Conservation (phyloP, 2,888 invertebrate species). For the Limnephilus rhombicus region DNA sequence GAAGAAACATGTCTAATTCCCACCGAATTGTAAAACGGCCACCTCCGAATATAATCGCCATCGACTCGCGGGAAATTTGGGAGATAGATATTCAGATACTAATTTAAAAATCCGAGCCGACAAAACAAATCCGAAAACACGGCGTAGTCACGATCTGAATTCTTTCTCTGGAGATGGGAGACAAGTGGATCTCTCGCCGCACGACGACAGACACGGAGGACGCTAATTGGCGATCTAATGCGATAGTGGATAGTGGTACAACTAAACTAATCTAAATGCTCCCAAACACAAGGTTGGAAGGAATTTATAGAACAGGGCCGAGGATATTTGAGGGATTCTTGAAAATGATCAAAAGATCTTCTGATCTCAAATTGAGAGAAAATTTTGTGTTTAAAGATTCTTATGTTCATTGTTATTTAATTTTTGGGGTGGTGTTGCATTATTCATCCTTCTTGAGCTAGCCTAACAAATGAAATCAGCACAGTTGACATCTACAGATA, state of each 20-base stretch:
- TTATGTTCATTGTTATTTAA: not conserved
- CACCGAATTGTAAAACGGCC: conserved; percentile 27
- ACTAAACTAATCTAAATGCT: conserved; percentile 18
- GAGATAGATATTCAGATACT: conserved; percentile 19
- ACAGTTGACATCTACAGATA: too few relatives aligned
- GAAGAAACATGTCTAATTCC: conserved; percentile 38
- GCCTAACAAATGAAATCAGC: too few relatives aligned
- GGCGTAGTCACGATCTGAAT: conserved; percentile 34
- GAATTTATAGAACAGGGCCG: conserved; percentile 24
- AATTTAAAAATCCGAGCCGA: conserved; percentile 32
- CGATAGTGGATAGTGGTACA: conserved; percentile 12
- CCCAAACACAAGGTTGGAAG: not conserved
- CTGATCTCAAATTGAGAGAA: not conserved
- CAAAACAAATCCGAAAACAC: conserved; percentile 47
- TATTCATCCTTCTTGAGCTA: too few relatives aligned
- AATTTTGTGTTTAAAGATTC: not conserved
- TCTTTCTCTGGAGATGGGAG: conserved; percentile 44
- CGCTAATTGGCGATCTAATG: conserved; percentile 64
- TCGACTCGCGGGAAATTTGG: not conserved
- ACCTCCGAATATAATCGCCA: conserved; percentile 39
- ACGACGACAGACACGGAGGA: conserved; percentile 58
- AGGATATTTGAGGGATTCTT: not conserved
- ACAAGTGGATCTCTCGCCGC: conserved; percentile 24
- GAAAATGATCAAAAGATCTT: not conserved
- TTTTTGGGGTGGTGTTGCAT: too few relatives aligned